Conservation (phyloP, 2,888 invertebrate species). For the Camponotus fellah region DNA sequence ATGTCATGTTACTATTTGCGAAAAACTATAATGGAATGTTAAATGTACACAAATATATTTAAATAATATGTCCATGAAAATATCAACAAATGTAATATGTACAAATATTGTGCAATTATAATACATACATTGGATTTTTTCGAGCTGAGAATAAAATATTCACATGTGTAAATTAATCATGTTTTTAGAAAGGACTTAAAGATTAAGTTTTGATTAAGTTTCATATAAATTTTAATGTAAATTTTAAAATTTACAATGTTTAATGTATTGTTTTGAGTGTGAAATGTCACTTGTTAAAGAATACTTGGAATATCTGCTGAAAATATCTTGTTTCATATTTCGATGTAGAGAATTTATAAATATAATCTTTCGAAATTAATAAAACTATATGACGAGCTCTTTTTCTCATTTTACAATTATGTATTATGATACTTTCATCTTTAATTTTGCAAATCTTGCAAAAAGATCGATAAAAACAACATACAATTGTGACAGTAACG, state of each 20-base stretch:
- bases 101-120: neutral
- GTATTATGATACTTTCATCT: neutral
- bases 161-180: neutral
- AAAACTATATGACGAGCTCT: neutral
- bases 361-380: neutral
- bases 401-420: constrained; percentile 13
- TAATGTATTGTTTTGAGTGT: neutral
- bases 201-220: too few relatives aligned
- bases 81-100: constrained; percentile 3
- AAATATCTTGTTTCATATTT: constrained; percentile 7
- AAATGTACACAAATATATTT: neutral
- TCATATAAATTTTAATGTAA: too few relatives aligned
- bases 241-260: neutral
- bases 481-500: constrained; percentile 12
- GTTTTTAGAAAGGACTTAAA: neutral
- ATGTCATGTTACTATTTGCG: constrained; percentile 7
- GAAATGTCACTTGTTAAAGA: constrained; percentile 2
- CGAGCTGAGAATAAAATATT: neutral
- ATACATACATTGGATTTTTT: neutral
- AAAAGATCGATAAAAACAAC: neutral
- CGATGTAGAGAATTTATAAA: neutral
- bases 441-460: neutral
- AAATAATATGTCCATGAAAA: constrained; percentile 35
- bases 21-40: constrained; percentile 33
- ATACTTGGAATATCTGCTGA: neutral